A percentile compares a stretch with the other conserved stretches of the same genome.
These are phyloP conservation scores for Drosophila fuyamai DNA, from an alignment of 1,140 invertebrate genomes.

Conservation along the genomic window DNA sequence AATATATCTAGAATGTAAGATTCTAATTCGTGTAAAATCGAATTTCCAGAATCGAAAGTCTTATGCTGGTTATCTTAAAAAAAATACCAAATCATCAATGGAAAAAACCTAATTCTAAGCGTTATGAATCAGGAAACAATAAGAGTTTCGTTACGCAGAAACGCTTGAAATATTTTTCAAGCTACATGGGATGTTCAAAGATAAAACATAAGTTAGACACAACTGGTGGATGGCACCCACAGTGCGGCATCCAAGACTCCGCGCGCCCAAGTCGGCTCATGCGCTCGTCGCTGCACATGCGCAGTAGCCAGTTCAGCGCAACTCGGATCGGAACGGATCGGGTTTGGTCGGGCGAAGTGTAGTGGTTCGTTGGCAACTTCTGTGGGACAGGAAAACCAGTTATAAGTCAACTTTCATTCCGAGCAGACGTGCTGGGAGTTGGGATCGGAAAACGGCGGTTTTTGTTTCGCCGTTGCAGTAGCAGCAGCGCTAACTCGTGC, in stretches of 20 bases:
- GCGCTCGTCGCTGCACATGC: constrained; percentile 55
- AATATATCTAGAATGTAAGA: too few relatives aligned
- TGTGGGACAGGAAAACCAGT: constrained; percentile 73
- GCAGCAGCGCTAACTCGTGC: constrained; percentile 32
- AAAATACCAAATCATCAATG: too few relatives aligned
- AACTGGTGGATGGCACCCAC: neutral
- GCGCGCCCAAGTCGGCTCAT: constrained; percentile 2
- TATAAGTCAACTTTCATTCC: constrained; percentile 84
- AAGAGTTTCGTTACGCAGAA: too few relatives aligned
- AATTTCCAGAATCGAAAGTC: too few relatives aligned
- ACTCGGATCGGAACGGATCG: neutral
- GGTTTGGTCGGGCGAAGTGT: too few relatives aligned
- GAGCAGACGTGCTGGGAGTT: constrained; percentile 72
- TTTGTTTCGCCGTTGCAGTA: constrained; percentile 32
- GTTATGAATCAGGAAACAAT: too few relatives aligned
- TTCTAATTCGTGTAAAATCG: too few relatives aligned
- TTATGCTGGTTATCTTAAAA: too few relatives aligned
- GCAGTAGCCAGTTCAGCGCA: constrained; percentile 21
- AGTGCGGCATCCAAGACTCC: constrained; percentile 3
- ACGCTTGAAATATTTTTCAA: too few relatives aligned
- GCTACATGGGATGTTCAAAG: too few relatives aligned
- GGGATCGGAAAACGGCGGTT: constrained; percentile 54
- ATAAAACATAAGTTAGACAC: too few relatives aligned
- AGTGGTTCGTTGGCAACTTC: constrained; percentile 41
- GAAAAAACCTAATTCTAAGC: too few relatives aligned